phyloP scores from a whole-genome alignment of 2,113 vertebrate species.

The Choloepus hoffmanni region DNA sequence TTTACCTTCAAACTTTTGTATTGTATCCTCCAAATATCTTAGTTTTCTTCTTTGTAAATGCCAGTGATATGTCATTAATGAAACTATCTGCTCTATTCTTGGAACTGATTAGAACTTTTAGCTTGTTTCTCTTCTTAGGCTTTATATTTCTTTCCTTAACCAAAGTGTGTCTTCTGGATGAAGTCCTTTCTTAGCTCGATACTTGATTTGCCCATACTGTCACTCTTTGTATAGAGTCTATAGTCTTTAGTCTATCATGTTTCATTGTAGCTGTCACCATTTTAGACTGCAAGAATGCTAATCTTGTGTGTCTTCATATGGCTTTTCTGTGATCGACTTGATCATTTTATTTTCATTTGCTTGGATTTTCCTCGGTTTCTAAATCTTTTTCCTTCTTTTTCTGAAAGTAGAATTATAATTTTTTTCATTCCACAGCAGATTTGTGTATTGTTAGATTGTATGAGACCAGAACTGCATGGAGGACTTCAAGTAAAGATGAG shows the following conservation, averaged over 20 bases:
- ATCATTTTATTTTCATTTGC: conserved; percentile 29
- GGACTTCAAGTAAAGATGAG: background rate
- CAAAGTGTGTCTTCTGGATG: background rate
- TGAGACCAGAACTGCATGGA: background rate
- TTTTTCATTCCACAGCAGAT: background rate
- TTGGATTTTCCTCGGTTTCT: conserved; percentile 52
- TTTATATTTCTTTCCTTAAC: background rate
- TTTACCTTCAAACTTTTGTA: background rate
- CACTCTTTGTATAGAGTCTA: background rate
- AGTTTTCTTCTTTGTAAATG: background rate
- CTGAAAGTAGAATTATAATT: background rate
- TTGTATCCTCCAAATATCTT: background rate
- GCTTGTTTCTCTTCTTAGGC: background rate
- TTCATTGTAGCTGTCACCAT: background rate
- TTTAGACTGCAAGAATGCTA: background rate
- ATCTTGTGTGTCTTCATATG: conserved; percentile 4
- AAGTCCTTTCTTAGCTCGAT: background rate
- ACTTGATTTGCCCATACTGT: background rate
- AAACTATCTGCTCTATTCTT: background rate
- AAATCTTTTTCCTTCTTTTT: background rate
- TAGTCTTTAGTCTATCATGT: background rate
- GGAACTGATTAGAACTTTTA: background rate
- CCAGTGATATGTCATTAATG: background rate
- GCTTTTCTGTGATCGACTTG: background rate
- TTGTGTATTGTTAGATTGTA: background rate